Evolutionary conservation across 2,888 invertebrate genomes (phyloP).

Genomic region (Nomada flava): DNA sequence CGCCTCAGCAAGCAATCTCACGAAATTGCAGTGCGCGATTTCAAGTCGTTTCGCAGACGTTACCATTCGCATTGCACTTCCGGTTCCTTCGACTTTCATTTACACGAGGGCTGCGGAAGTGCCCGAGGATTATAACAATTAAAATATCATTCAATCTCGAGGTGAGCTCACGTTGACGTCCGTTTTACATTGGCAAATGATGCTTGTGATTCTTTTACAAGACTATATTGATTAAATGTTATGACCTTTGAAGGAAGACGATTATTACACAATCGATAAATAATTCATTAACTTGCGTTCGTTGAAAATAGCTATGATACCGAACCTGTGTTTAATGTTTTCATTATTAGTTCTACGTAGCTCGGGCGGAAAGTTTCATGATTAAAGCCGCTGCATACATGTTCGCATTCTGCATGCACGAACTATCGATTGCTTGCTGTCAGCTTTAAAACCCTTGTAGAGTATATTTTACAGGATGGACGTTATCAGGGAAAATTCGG

Average conservation of each 20-base stretch:
- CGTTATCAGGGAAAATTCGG: background rate
- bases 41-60: conserved; percentile 69
- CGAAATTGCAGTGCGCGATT: conserved; percentile 74
- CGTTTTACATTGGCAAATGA: conserved; percentile 10
- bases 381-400: background rate
- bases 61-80: conserved; percentile 64
- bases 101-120: conserved; percentile 25
- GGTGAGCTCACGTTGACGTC: background rate
- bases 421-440: background rate
- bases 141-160: conserved; percentile 2
- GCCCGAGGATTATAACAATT: conserved; percentile 29
- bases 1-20: conserved; percentile 69
- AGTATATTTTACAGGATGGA: background rate
- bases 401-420: background rate
- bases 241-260: no score
- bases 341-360: conserved; percentile 4
- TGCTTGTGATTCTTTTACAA: background rate
- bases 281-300: no score
- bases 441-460: background rate
- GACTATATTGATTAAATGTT: background rate
- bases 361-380: background rate
- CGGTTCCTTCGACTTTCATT: conserved; percentile 64
- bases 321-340: background rate
- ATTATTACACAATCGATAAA: no score
- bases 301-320: background rate